Percentiles rank a stretch among this genome's conserved stretches.
These are phyloP conservation scores for Dunckerocampus dactyliophorus DNA, from an alignment of 2,113 vertebrate genomes.

Conservation along the genomic window DNA sequence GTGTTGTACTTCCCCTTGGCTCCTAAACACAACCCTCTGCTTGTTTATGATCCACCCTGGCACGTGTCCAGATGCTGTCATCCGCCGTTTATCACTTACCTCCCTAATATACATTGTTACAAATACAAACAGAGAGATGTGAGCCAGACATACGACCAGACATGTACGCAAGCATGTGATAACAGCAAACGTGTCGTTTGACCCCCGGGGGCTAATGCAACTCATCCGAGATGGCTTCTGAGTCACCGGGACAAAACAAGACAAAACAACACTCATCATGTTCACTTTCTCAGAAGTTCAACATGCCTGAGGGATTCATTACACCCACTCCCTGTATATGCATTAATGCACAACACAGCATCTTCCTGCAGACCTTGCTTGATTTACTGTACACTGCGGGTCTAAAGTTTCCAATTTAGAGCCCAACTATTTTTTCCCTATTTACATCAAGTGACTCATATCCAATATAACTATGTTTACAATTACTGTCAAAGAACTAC, in stretches of 20 bases:
- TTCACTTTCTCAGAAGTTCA: constrained; percentile 59
- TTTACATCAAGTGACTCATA: too few species aligned
- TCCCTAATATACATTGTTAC: constrained; percentile 38
- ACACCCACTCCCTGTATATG: constrained; percentile 55
- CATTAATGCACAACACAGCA: constrained; percentile 38
- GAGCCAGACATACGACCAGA: constrained; percentile 2
- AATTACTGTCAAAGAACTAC: too few species aligned
- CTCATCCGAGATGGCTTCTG: constrained; percentile 47
- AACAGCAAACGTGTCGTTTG: constrained; percentile 31
- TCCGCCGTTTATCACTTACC: constrained; percentile 58
- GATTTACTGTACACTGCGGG: not conserved
- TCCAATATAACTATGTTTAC: too few species aligned
- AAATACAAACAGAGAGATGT: constrained; percentile 10
- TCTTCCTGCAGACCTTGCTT: constrained; percentile 16
- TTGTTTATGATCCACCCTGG: constrained; percentile 70
- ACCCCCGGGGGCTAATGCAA: constrained; percentile 45
- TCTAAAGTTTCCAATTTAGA: not conserved
- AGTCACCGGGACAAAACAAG: constrained; percentile 43
- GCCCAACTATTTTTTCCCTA: too few species aligned
- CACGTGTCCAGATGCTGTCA: constrained; percentile 70
- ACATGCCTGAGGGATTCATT: constrained; percentile 59
- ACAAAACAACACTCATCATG: constrained; percentile 32
- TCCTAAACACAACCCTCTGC: constrained; percentile 45
- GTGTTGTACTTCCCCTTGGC: constrained; percentile 41
- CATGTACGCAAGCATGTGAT: constrained; percentile 11